Base-by-base conservation (phyloP, 2,888 invertebrate genomes). In the Neoitamus cyanurus region DNA sequence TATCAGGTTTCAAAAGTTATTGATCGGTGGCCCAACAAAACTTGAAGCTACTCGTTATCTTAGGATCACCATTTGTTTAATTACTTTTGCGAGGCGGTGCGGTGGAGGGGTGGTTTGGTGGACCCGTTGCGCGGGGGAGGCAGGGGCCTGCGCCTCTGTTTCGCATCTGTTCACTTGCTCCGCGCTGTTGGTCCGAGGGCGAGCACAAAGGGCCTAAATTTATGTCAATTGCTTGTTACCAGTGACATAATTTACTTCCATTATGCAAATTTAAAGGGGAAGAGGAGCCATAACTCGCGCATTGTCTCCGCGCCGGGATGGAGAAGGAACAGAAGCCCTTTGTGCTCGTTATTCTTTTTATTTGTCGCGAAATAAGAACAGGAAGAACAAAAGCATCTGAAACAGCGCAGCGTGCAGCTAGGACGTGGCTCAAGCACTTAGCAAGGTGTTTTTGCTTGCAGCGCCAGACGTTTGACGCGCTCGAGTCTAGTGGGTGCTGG, bases 181-280 rank as follows among this genome's bases (percentile, higher is more conserved):
- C 42, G 37, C 20, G 15, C 36, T 13, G 46, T 48, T 48, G 72
- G 68, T 58, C 11, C 69, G 70, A 30, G 6, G 70, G 70, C 31
- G 58, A 68, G 72, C 34, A 83, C 82, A 84, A 84, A 85, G 78
- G 78, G n/a, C 46, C 70, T 20, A 78, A 86, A 86, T 86, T 86
- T 86, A 86, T 86, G 86, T 86, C 86, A 86, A 86, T 84, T 86
- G 86, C 83, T 84, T 86, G 83, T 86, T 86, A 85, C 86, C 86
- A 86, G 86, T 86, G 86, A 86, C 86, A 86, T 86, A 86, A 86
- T 86, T 86, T 86, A 86, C 86, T 84, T 86, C 86, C 86, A 86
- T 86, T 86, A 86, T 86, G 86, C 85, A 86, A 86, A 86, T 86
- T 85, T 84, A 83, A 85, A 86, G 84, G 84, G 80, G 84, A 83